Conservation (phyloP, 2,797 vertebrate genomes). For the Catharus ustulatus region DNA sequence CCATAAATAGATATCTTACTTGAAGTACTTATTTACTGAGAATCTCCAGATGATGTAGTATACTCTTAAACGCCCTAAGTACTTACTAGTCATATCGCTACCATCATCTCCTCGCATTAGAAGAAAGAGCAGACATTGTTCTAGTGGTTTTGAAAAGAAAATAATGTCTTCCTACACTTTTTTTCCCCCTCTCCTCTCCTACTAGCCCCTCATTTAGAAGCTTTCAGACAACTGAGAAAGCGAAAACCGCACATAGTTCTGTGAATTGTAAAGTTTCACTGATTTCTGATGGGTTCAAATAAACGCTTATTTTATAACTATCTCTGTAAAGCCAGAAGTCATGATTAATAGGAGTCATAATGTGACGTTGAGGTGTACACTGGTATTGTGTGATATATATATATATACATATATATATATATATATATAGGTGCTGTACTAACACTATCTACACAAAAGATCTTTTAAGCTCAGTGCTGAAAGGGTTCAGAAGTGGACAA, state of each 20-base stretch:
- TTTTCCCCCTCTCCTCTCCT: rapidly evolving
- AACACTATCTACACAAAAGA: background rate
- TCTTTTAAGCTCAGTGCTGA: background rate
- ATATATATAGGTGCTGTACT: background rate
- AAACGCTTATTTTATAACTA: background rate
- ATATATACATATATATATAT: too few species aligned
- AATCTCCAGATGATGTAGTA: background rate
- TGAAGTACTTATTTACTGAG: background rate
- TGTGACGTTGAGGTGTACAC: background rate
- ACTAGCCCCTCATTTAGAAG: background rate
- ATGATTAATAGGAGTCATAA: background rate
- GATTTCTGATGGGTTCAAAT: background rate
- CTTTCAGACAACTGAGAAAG: background rate
- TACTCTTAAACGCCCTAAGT: background rate
- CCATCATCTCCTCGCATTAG: background rate
- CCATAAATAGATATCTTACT: background rate
- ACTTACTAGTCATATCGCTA: background rate
- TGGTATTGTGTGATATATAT: background rate
- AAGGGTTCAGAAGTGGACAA: background rate
- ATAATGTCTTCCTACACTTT: background rate
- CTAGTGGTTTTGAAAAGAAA: background rate
- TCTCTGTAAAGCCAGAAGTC: background rate
- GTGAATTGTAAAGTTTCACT: background rate
- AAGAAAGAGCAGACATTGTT: background rate
- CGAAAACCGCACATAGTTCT: background rate